Conservation (phyloP, 1,140 invertebrate genomes). For the fruit fly (Drosophila melanogaster) region Release_6_plus_ISO1_MT NT_033777.3:22080501-22081000, state of each 20-base stretch:
- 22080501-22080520: conserved; percentile 24
- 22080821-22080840: conserved; percentile 17
- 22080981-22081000: not conserved
- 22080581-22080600: conserved; percentile 62
- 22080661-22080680: conserved; percentile 74
- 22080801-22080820: not conserved
- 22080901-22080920: conserved; percentile 38
- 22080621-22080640: conserved; percentile 82
- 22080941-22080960: conserved; percentile 18
- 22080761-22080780: conserved; percentile 50
- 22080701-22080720: conserved; percentile 77
- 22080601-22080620: conserved; percentile 76
- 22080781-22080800: conserved; percentile 39
- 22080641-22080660: conserved; percentile 76
- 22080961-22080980: not conserved
- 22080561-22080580: conserved; percentile 13
- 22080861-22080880: conserved; percentile 7
- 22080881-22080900: conserved; percentile 35
- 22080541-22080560: conserved; percentile 30
- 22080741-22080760: not conserved
- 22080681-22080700: conserved; percentile 74
- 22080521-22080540: conserved; percentile 4
- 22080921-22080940: conserved; percentile 6
- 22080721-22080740: not conserved
- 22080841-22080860: not conserved